Conservation (phyloP, 2,113 vertebrate genomes). For the Mus pahari region DNA sequence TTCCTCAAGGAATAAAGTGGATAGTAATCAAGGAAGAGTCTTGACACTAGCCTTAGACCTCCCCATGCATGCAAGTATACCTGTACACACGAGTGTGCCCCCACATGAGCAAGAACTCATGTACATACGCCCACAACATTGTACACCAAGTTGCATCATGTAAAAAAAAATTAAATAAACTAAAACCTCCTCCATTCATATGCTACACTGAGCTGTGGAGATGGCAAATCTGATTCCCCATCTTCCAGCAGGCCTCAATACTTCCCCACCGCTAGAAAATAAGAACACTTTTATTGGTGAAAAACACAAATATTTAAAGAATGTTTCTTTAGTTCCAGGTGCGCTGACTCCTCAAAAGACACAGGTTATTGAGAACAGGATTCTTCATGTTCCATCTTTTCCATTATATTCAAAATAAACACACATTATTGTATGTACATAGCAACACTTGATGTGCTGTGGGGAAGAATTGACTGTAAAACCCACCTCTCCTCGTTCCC, state of each 20-base stretch:
- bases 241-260: not conserved
- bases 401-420: not conserved
- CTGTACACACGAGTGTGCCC: not conserved
- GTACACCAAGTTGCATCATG: not conserved
- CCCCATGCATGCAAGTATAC: not conserved
- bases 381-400: not conserved
- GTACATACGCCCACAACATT: not conserved
- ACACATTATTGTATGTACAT: not conserved
- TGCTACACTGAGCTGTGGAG: not conserved
- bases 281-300: not conserved
- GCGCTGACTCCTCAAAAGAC: not conserved
- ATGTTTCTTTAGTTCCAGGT: not conserved
- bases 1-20: not conserved
- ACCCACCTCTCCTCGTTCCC: not conserved
- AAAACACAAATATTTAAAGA: not conserved
- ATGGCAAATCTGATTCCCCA: not conserved
- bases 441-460: not conserved
- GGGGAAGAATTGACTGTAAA: not conserved
- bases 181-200: not conserved
- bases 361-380: not conserved
- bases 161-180: not conserved
- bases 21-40: not conserved
- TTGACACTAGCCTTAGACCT: not conserved
- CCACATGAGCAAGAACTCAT: not conserved
- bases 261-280: conserved; percentile 2